phyloP scores from a whole-genome alignment of 2,113 vertebrate genomes.

The Laticauda colubrina region DNA sequence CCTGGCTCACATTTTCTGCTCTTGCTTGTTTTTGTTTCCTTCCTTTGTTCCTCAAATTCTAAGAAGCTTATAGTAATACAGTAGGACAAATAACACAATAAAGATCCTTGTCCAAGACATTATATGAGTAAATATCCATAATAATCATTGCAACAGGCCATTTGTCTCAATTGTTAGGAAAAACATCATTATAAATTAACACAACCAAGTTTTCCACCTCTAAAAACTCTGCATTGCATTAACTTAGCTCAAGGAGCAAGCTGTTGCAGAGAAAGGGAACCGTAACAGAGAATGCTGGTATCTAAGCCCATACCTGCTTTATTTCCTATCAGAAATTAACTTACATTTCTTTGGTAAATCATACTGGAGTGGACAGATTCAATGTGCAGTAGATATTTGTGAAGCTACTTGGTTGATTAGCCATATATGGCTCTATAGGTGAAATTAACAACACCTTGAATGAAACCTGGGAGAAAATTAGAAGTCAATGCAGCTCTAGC shows the following conservation, averaged over 20 bases:
- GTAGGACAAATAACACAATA: not conserved
- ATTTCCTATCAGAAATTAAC: not conserved
- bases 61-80: not conserved
- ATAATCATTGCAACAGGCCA: not conserved
- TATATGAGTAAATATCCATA: not conserved
- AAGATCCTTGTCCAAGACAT: not conserved
- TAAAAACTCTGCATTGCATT: not conserved
- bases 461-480: not conserved
- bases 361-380: not conserved
- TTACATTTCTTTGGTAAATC: not conserved
- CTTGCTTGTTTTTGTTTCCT: not conserved
- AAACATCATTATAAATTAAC: not conserved
- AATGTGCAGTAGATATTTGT: not conserved
- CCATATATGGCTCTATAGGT: not conserved
- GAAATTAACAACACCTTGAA: not conserved
- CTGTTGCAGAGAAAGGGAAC: not conserved
- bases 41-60: not conserved
- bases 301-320: not conserved
- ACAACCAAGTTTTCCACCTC: not conserved
- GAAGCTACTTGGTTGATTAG: not conserved
- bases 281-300: not conserved
- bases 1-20: not conserved
- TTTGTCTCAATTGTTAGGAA: not conserved
- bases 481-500: not conserved
- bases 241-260: not conserved